Evolutionary conservation across 23 tunicate species (phyloP).

Genomic region (Diplosoma virens): DNA sequence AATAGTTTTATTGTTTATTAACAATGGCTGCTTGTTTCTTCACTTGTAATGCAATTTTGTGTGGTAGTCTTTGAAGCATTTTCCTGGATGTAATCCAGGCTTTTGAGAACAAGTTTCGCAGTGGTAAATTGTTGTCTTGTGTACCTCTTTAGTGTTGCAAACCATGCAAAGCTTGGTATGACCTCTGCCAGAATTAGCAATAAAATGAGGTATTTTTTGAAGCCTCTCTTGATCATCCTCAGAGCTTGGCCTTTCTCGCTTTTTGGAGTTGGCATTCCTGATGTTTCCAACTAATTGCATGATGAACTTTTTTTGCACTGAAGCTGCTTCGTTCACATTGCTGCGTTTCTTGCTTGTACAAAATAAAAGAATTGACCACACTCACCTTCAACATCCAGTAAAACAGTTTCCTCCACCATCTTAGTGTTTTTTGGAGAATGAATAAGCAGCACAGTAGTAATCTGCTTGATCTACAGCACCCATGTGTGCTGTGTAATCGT

Average conservation of each 20-base stretch:
- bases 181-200: neutral
- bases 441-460: constrained; percentile 14
- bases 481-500: constrained; percentile 9
- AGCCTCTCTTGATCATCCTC: neutral
- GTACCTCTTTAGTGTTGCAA: constrained; percentile 1
- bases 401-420: constrained; percentile 28
- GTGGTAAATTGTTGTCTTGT: constrained; percentile 1
- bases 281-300: constrained; percentile 4
- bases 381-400: constrained; percentile 15
- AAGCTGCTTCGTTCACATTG: too few relatives aligned
- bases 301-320: constrained; percentile 4
- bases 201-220: constrained; percentile 9
- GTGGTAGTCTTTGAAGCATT: too few relatives aligned
- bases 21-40: too few relatives aligned
- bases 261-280: neutral
- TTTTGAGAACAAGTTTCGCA: too few relatives aligned
- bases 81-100: too few relatives aligned
- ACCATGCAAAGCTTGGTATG: constrained; percentile 12
- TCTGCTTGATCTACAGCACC: constrained; percentile 8
- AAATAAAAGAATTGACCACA: constrained; percentile 1
- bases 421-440: constrained; percentile 6
- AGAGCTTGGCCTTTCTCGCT: constrained; percentile 4
- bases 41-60: too few relatives aligned
- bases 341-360: neutral
- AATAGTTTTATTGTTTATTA: too few relatives aligned